These are phyloP conservation scores for Schlechtendalia chinensis DNA, from an alignment of 1,140 invertebrate genomes.

Conservation along the genomic window DNA sequence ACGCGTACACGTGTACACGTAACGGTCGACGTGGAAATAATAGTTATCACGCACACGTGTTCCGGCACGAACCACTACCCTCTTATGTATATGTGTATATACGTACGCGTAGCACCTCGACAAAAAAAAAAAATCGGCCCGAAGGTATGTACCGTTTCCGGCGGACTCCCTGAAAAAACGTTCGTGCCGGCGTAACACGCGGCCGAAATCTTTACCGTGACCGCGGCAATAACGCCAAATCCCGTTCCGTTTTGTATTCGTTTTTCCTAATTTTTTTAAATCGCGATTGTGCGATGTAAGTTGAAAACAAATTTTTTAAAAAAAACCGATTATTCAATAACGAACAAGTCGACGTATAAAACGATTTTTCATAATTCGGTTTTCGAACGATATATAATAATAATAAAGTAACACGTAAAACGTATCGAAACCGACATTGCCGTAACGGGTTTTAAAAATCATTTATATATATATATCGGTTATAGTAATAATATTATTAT, in stretches of 20 bases:
- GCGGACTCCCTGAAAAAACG: background rate
- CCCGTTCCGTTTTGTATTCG: too few species aligned
- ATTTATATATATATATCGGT: background rate
- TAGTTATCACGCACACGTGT: constrained; percentile 35
- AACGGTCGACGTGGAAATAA: background rate
- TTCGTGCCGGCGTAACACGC: background rate
- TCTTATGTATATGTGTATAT: background rate
- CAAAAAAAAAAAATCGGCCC: background rate
- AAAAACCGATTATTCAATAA: too few species aligned
- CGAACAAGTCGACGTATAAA: too few species aligned
- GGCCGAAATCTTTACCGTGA: background rate
- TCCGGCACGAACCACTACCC: background rate
- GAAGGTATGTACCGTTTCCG: background rate
- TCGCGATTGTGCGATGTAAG: too few species aligned
- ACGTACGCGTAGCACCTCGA: background rate
- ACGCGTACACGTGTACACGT: background rate
- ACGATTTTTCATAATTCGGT: too few species aligned
- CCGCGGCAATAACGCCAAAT: background rate
- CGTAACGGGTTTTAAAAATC: background rate
- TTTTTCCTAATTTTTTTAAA: too few species aligned
- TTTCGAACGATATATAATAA: too few species aligned
- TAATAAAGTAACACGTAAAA: too few species aligned
- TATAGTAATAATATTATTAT: too few species aligned
- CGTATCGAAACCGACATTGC: too few species aligned
- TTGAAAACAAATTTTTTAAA: too few species aligned